phyloP scores from a whole-genome alignment of 2,797 vertebrate species.

The Cossypha caffra region DNA sequence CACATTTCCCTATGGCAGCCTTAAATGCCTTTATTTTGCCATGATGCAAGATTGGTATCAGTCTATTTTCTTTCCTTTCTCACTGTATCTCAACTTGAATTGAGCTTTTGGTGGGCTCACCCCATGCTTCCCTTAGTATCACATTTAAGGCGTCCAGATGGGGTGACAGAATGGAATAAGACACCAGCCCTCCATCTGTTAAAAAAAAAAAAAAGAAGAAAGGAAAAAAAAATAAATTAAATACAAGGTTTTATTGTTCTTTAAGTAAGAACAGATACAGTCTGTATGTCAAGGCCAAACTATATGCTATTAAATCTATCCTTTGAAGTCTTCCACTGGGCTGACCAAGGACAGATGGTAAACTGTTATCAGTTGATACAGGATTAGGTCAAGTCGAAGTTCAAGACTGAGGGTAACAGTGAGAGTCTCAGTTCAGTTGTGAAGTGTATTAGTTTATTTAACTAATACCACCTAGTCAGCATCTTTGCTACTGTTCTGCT shows the following conservation, averaged over 20 bases:
- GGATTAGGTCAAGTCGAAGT: slow-evolving; percentile 86
- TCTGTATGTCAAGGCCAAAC: slow-evolving; percentile 83
- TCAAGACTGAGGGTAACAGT: slow-evolving; percentile 79
- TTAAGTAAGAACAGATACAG: slow-evolving; percentile 85
- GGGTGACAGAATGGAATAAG: slow-evolving; percentile 71
- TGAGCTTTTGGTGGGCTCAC: slow-evolving; percentile 60
- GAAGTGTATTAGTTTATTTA: slow-evolving; percentile 27
- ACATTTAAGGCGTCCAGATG: slow-evolving; percentile 72
- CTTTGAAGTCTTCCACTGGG: slow-evolving; percentile 75
- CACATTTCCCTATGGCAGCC: neutral
- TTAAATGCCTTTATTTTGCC: neutral
- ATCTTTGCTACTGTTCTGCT: slow-evolving; percentile 53
- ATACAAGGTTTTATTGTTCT: slow-evolving; percentile 85
- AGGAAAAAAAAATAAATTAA: slow-evolving; percentile 58
- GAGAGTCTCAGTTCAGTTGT: slow-evolving; percentile 49
- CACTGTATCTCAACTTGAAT: slow-evolving; percentile 39
- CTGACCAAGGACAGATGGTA: slow-evolving; percentile 83
- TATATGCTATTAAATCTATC: slow-evolving; percentile 83
- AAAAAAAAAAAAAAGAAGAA: neutral
- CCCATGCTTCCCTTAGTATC: slow-evolving; percentile 57
- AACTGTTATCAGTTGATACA: slow-evolving; percentile 82
- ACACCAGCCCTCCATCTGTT: slow-evolving; percentile 84
- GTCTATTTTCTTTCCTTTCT: slow-evolving; percentile 24
- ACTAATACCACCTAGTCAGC: slow-evolving; percentile 27
- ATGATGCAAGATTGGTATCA: neutral